Evolutionary conservation across 2,113 vertebrate species (phyloP), one percentile per base, ranked within the genome.

Genomic region (Callaeas wilsoni): DNA sequence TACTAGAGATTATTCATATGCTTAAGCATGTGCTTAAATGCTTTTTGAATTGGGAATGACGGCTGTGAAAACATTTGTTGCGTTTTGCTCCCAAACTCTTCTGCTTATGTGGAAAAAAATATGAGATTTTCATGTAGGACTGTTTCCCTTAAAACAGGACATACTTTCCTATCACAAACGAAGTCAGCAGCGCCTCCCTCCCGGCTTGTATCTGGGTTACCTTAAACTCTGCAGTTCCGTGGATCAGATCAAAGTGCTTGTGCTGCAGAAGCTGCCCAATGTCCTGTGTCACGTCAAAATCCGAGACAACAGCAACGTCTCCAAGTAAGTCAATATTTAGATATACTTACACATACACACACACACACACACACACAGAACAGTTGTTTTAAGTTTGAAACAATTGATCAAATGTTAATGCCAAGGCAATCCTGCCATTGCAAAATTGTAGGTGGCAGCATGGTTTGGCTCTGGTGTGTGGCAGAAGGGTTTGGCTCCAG

Each of bases 191-290:
- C 98, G 98, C 21, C 98, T 99, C 69, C 92, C 98, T 65, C 97
- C 99, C 0, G 99, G 99, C 6, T 97, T 99, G 37, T 99, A 99
- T 87, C 97, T 99, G 95, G 99, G 99, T 63, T 99, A 98, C 97
- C 98, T 99, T 88, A 99, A 99, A 97, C 98, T 99, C 80, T 99
- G 99, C 98, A 99, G 99, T 84, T 99, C 99, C 13, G 99, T 99
- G 79, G 99, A 99, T 97, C 99, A 99, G 97, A 99, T 99, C 97
- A 99, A 98, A 97, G 99, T 99, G 59, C 98, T 99, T 6, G 99
- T 99, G 47, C 96, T 99, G 41, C 99, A 99, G 96, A 97, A 98
- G 90, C 94, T 98, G 65, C 99, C 99, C 62, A 99, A 99, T 94
- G 98, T 99, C 98, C 98, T 99, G 42, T 99, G 99, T 80, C 99